These are phyloP conservation scores for Chaenogobius annularis DNA, from an alignment of 2,113 vertebrate species.

Conservation along the genomic window DNA sequence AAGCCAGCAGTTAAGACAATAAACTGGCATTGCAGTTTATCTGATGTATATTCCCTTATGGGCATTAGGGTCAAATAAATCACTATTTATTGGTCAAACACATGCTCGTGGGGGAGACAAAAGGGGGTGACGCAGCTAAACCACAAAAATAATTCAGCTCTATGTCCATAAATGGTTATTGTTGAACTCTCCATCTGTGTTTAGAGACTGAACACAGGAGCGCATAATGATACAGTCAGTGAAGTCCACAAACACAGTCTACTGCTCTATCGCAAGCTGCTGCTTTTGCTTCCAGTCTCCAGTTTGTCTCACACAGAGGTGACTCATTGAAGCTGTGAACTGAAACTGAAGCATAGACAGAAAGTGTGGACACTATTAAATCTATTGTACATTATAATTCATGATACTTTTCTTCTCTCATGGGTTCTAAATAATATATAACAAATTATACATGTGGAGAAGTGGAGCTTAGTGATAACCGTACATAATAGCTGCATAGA, in stretches of 20 bases:
- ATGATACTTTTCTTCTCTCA: background rate
- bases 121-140: constrained; percentile 8
- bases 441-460: no score
- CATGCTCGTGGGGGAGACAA: background rate
- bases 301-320: background rate
- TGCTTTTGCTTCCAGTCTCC: background rate
- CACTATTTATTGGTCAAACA: background rate
- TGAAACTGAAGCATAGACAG: background rate
- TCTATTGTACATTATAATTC: background rate
- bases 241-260: background rate
- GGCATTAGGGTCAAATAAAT: background rate
- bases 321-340: background rate
- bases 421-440: background rate
- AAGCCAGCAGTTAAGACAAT: background rate
- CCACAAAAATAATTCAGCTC: constrained; percentile 35
- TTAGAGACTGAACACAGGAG: constrained; percentile 20
- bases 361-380: background rate
- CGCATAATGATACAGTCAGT: background rate
- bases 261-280: background rate
- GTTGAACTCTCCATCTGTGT: constrained; percentile 29
- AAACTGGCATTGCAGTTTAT: background rate
- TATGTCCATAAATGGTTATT: constrained; percentile 39
- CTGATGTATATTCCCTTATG: background rate
- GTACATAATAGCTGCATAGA: no score
- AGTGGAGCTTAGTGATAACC: background rate